Evolutionary conservation across 2,113 vertebrate genomes (phyloP).

Genomic region (Mirza zaza): DNA sequence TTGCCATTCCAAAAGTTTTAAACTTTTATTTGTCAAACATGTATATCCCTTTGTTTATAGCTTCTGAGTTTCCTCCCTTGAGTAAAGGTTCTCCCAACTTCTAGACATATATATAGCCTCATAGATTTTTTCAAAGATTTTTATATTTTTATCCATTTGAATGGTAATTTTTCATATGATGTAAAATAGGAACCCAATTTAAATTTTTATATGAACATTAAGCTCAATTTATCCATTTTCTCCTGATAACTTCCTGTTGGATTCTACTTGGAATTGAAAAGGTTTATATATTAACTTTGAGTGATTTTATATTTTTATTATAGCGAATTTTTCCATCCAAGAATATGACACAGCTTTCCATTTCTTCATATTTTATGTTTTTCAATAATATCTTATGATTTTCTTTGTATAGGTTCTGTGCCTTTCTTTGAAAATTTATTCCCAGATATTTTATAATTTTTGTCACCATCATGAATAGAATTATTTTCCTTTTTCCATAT

Average conservation of each 20-base stretch:
- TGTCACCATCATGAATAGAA: not conserved
- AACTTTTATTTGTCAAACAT: not conserved
- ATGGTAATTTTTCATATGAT: not conserved
- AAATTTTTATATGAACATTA: constrained; percentile 33
- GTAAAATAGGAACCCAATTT: constrained; percentile 17
- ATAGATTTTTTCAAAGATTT: constrained; percentile 1
- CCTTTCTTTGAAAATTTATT: constrained; percentile 39
- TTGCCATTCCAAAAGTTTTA: not conserved
- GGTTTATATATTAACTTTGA: constrained; percentile 22
- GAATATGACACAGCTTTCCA: not conserved
- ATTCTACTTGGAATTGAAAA: constrained; percentile 37
- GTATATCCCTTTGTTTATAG: not conserved
- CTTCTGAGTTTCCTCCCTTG: not conserved
- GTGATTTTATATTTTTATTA: constrained; percentile 21
- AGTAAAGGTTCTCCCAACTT: not conserved
- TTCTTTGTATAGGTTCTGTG: not conserved
- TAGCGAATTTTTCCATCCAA: constrained; percentile 22
- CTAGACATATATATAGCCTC: not conserved
- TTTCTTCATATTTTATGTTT: constrained; percentile 24
- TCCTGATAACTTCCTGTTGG: constrained; percentile 32
- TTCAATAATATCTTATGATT: not conserved
- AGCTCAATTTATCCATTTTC: not conserved
- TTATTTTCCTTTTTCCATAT: constrained; percentile 7
- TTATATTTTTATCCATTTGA: constrained; percentile 8
- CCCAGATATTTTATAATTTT: not conserved